These are phyloP conservation scores for Myzus persicae DNA, from an alignment of 1,140 invertebrate species.

Conservation along the genomic window DNA sequence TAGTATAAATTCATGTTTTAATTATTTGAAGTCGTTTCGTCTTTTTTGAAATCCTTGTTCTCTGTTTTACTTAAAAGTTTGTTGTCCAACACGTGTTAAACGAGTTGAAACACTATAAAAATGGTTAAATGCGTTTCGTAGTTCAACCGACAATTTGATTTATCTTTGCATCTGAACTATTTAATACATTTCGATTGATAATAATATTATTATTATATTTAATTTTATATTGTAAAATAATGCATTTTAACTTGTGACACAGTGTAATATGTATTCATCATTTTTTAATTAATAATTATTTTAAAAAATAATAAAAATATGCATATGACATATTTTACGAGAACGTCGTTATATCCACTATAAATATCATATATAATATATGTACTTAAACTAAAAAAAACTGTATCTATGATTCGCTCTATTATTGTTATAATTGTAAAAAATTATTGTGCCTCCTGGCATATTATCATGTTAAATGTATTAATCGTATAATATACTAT, in stretches of 20 bases:
- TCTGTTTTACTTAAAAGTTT: background rate
- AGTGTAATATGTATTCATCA: background rate
- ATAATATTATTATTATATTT: too few species aligned
- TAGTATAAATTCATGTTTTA: background rate
- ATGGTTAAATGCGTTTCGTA: background rate
- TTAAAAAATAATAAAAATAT: background rate
- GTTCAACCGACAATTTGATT: background rate
- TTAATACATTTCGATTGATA: background rate
- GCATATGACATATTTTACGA: background rate
- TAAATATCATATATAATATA: background rate
- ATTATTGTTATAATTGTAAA: background rate
- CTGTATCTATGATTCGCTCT: background rate
- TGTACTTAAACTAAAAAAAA: background rate
- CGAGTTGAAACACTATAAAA: background rate
- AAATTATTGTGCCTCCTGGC: too few species aligned
- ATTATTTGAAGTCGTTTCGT: background rate
- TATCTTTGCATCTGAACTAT: background rate
- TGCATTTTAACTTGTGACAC: background rate
- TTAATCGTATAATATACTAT: too few species aligned
- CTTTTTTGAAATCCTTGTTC: background rate
- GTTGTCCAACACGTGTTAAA: background rate
- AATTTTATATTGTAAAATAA: background rate
- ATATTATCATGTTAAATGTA: too few species aligned
- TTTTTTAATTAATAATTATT: background rate
- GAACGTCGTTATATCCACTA: background rate